phyloP scores from a whole-genome alignment of 2,888 invertebrate species.

The Dryococelus australis region DNA sequence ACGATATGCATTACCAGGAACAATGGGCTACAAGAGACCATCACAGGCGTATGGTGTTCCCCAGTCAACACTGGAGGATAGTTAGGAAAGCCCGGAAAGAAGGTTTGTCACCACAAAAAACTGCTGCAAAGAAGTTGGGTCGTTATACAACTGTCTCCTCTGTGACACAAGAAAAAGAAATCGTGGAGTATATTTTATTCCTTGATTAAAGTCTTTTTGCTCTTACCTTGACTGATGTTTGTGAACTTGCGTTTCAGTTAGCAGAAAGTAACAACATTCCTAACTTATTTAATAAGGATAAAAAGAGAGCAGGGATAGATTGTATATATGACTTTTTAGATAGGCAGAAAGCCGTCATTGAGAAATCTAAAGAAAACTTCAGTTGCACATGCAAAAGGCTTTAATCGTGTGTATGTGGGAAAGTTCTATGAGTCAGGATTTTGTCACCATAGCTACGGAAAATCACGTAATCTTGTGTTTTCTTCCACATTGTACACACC shows the following conservation, averaged over 20 bases:
- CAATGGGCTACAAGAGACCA: slow-evolving; percentile 18
- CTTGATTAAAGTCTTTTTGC: slow-evolving; percentile 7
- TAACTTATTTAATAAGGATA: slow-evolving; percentile 18
- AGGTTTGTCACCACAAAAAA: slow-evolving; percentile 19
- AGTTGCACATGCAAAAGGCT: slow-evolving; percentile 6
- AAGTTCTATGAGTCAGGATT: no score
- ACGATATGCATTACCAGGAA: not conserved
- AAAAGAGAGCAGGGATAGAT: slow-evolving; percentile 17
- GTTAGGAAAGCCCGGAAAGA: slow-evolving; percentile 20
- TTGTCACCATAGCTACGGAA: no score
- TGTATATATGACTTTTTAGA: slow-evolving; percentile 21
- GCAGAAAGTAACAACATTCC: slow-evolving; percentile 24
- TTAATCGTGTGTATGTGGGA: no score
- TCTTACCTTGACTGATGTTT: slow-evolving; percentile 26
- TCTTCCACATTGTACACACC: no score
- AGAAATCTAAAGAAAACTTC: slow-evolving; percentile 26
- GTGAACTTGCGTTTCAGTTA: slow-evolving; percentile 29
- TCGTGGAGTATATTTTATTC: not conserved
- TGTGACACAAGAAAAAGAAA: slow-evolving; percentile 24
- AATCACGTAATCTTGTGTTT: no score
- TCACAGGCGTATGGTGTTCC: slow-evolving; percentile 27
- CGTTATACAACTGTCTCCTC: not conserved
- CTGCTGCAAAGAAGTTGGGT: slow-evolving; percentile 12
- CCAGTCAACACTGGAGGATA: slow-evolving; percentile 6
- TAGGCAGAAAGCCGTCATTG: slow-evolving; percentile 5